phyloP scores from a whole-genome alignment of 30 jellyfish, hydroid and myxozoan genomes.

The Aurelia sp. region DNA sequence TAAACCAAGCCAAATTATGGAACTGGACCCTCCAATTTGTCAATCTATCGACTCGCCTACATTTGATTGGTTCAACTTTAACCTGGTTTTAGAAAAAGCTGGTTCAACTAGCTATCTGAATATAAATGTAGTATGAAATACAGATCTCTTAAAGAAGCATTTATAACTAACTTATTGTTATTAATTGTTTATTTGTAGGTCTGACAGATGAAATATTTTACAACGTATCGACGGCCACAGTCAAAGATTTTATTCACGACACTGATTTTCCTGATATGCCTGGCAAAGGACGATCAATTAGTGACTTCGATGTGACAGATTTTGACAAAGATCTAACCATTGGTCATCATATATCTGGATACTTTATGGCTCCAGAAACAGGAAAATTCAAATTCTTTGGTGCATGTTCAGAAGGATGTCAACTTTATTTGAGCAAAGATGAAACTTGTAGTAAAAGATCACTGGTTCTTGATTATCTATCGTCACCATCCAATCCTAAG shows the following conservation, averaged over 20 bases:
- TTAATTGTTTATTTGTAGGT: slow-evolving; percentile 39
- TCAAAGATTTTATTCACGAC: slow-evolving; percentile 66
- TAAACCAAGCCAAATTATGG: too few relatives aligned
- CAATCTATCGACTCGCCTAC: too few relatives aligned
- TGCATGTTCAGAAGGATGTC: slow-evolving; percentile 89
- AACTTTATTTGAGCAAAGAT: slow-evolving; percentile 86
- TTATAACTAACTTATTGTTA: too few relatives aligned
- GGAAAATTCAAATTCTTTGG: slow-evolving; percentile 95
- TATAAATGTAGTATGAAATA: too few relatives aligned
- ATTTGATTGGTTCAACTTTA: too few relatives aligned
- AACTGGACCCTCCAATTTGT: too few relatives aligned
- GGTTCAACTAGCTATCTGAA: too few relatives aligned
- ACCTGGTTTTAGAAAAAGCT: too few relatives aligned
- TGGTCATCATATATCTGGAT: slow-evolving; percentile 95
- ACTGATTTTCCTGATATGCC: slow-evolving; percentile 87
- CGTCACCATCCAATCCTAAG: slow-evolving; percentile 52
- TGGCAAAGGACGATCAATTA: slow-evolving; percentile 65
- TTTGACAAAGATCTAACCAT: slow-evolving; percentile 58
- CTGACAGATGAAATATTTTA: slow-evolving; percentile 91
- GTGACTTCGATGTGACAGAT: slow-evolving; percentile 78
- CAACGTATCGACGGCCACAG: slow-evolving; percentile 83
- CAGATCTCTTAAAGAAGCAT: too few relatives aligned
- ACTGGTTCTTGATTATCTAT: slow-evolving; percentile 76
- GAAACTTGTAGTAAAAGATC: slow-evolving; percentile 88
- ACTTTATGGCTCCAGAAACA: slow-evolving; percentile 94